These are phyloP conservation scores for Chaetorhynchus papuensis DNA, from an alignment of 2,113 vertebrate genomes.

Conservation along the genomic window DNA sequence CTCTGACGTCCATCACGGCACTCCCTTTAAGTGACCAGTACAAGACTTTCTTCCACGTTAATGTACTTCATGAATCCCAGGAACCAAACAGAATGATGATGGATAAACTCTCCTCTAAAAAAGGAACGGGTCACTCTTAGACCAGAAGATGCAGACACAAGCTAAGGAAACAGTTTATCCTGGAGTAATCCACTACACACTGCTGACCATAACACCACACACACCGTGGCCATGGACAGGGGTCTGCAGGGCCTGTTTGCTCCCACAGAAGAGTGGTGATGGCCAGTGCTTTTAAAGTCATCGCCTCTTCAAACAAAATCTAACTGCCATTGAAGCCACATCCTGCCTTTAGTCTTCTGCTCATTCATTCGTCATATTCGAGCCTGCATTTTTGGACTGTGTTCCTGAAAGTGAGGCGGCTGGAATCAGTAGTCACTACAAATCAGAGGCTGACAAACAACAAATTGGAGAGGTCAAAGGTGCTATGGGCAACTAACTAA, in stretches of 20 bases:
- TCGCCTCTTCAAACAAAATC: background rate
- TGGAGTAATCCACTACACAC: background rate
- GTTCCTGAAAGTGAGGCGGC: background rate
- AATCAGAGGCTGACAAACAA: background rate
- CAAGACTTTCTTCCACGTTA: background rate
- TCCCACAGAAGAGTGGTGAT: background rate
- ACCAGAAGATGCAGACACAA: rapidly evolving
- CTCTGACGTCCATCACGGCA: background rate
- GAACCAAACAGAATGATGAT: background rate
- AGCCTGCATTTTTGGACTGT: background rate
- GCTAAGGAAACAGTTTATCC: background rate
- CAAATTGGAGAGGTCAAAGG: background rate
- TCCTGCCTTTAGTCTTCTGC: background rate
- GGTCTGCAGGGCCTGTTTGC: background rate
- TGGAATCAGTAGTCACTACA: background rate
- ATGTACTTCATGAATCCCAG: background rate
- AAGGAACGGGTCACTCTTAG: background rate
- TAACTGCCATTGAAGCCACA: background rate
- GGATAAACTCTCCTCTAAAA: background rate
- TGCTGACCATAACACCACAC: background rate
- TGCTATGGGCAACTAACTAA: background rate
- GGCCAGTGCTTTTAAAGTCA: background rate
- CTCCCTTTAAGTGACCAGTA: background rate
- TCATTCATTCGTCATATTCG: background rate
- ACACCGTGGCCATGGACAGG: rapidly evolving